Conservation (phyloP, 1,140 invertebrate species). For the Melipona quadrifasciata region DNA sequence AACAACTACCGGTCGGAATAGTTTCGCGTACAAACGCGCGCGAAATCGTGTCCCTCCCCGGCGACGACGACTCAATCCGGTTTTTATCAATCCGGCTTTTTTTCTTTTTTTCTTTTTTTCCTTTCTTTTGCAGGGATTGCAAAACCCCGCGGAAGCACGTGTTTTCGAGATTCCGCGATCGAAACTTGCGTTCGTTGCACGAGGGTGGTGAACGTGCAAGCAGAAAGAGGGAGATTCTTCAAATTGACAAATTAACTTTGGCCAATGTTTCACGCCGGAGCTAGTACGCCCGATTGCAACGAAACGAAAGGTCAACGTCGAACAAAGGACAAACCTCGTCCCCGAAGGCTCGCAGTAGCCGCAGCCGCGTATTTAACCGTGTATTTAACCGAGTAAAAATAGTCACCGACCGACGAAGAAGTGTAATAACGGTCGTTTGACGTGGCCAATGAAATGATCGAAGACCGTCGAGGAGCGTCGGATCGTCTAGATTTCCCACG, state of each 20-base stretch:
- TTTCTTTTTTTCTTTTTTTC: no score
- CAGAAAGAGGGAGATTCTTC: no score
- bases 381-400: background rate
- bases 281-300: no score
- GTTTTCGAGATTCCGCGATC: background rate
- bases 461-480: background rate
- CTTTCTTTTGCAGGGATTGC: background rate
- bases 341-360: no score
- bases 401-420: background rate
- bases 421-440: background rate
- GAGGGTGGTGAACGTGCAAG: background rate
- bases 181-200: background rate
- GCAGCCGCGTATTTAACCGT: background rate
- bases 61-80: background rate
- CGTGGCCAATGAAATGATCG: background rate
- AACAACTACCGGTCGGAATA: slow-evolving; percentile 23
- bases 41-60: background rate
- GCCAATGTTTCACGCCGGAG: no score
- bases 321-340: no score
- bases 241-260: no score
- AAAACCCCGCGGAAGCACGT: background rate
- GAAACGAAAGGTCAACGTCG: no score
- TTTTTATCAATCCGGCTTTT: background rate
- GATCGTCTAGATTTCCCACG: slow-evolving; percentile 56
- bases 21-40: background rate